These are phyloP conservation scores for Macrosiphum euphorbiae DNA, from an alignment of 2,888 invertebrate species.

Conservation along the genomic window DNA sequence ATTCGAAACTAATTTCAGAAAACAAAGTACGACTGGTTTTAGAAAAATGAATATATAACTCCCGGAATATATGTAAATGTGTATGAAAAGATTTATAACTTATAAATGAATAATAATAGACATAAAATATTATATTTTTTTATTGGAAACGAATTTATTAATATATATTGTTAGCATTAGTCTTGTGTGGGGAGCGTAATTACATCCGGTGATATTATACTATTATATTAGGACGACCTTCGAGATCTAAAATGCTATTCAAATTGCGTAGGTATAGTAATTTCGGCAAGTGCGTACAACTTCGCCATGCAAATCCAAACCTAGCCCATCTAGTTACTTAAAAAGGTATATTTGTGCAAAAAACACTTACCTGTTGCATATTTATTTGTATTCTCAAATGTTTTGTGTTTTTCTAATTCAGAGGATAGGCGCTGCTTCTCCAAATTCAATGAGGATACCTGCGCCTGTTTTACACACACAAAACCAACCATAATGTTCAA, in stretches of 20 bases:
- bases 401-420: constrained; percentile 40
- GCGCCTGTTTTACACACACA: constrained; percentile 5
- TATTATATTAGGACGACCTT: constrained; percentile 26
- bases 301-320: neutral
- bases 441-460: constrained; percentile 41
- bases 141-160: neutral
- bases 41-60: neutral
- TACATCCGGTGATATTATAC: neutral
- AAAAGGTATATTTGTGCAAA: neutral
- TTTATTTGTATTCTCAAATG: constrained; percentile 19
- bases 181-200: neutral
- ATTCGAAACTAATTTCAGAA: neutral
- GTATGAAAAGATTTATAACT: neutral
- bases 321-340: constrained; percentile 4
- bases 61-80: neutral
- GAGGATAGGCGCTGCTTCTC: constrained; percentile 42
- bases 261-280: neutral
- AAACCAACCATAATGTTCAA: neutral
- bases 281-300: neutral
- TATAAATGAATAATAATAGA: neutral
- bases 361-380: constrained; percentile 26
- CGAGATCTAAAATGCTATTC: constrained; percentile 15
- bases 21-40: neutral
- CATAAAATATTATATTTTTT: neutral
- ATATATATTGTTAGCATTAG: neutral